Conservation (phyloP, 2,113 vertebrate species). For the Tenrec ecaudatus region DNA sequence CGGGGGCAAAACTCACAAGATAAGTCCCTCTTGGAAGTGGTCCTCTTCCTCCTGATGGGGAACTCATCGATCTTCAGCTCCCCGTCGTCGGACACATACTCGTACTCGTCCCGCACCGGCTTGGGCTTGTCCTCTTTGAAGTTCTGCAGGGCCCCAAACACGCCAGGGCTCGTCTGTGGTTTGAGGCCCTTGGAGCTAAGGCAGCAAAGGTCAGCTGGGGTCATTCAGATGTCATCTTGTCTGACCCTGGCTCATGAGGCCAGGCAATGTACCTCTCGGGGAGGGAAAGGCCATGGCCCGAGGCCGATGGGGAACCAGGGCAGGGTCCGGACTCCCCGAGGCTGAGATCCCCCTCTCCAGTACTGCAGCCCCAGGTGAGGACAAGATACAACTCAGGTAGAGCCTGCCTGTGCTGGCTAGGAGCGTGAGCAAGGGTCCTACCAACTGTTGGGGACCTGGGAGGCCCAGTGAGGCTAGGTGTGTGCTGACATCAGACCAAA, state of each 20-base stretch:
- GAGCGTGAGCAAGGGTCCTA: neutral
- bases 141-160: conserved; percentile 97
- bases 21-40: conserved; percentile 93
- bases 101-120: conserved; percentile 96
- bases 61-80: conserved; percentile 99
- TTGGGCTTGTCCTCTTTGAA: conserved; percentile 97
- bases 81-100: conserved; percentile 98
- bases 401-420: neutral
- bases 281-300: no score
- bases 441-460: neutral
- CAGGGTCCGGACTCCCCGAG: neutral
- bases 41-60: conserved; percentile 98
- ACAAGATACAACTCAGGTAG: neutral
- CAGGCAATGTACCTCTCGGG: neutral
- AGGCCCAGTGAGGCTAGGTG: neutral
- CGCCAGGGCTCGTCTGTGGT: conserved; percentile 92
- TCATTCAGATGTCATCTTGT: neutral
- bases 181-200: conserved; percentile 94
- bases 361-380: neutral
- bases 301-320: neutral
- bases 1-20: conserved; percentile 91
- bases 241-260: neutral
- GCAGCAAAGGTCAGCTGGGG: neutral
- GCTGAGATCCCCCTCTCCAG: neutral
- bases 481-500: neutral